Percentiles rank a stretch among this genome's conserved stretches.
These are phyloP conservation scores for Myiotriccus ornatus DNA, from an alignment of 2,797 vertebrate species.

Conservation along the genomic window DNA sequence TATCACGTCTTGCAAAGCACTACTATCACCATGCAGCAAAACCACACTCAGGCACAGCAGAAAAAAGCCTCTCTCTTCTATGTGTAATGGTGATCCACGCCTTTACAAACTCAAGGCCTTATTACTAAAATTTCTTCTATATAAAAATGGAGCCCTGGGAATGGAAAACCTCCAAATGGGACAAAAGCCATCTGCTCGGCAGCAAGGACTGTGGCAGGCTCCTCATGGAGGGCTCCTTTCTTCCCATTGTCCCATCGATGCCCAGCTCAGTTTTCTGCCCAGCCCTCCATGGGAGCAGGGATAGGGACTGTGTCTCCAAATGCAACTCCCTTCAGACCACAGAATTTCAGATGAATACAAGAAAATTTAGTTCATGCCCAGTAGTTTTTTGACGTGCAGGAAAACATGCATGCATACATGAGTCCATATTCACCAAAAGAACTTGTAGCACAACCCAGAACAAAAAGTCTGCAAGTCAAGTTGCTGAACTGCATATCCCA, in stretches of 20 bases:
- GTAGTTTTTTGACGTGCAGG: background rate
- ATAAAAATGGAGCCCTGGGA: background rate
- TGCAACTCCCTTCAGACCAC: background rate
- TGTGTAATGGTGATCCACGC: rapidly evolving
- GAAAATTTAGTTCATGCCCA: background rate
- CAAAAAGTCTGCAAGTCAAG: background rate
- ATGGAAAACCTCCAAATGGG: background rate
- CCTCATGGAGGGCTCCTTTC: background rate
- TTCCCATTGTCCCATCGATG: background rate
- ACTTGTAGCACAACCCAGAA: background rate
- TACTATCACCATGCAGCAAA: background rate
- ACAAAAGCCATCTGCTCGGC: background rate
- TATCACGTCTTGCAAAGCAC: background rate
- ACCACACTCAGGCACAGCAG: background rate
- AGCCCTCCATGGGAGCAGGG: rapidly evolving
- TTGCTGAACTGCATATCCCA: background rate
- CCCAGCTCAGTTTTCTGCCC: background rate
- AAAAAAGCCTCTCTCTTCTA: rapidly evolving
- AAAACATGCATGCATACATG: rapidly evolving
- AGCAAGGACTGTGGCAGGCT: background rate
- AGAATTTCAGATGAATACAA: background rate
- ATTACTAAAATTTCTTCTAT: background rate
- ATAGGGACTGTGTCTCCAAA: background rate
- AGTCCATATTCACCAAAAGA: background rate
- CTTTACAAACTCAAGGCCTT: background rate